Evolutionary conservation across 2,113 vertebrate species (phyloP).

Genomic region (Thalassoma bifasciatum): DNA sequence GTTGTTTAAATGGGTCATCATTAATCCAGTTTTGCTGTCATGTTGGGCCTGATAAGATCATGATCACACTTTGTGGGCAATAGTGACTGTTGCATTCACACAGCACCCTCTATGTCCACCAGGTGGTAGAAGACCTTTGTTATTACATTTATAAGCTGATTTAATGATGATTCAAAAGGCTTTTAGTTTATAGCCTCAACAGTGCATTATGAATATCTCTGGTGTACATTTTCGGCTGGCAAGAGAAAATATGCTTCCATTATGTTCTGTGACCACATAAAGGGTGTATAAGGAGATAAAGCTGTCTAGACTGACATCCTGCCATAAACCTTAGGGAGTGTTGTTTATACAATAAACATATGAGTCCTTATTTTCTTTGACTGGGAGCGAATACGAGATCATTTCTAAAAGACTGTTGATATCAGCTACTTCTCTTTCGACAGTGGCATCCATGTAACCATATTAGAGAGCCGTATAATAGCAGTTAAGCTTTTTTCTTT

Average conservation of each 20-base stretch:
- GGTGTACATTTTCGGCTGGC: constrained; percentile 13
- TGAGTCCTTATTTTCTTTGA: constrained; percentile 13
- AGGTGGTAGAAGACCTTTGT: constrained; percentile 32
- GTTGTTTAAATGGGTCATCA: background rate
- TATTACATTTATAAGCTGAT: constrained; percentile 15
- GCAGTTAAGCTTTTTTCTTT: background rate
- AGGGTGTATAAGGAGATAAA: constrained; percentile 37
- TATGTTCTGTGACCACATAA: constrained; percentile 10
- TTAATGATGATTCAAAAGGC: constrained; percentile 27
- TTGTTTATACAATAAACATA: constrained; percentile 14
- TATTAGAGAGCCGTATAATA: background rate
- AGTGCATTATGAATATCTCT: constrained; percentile 12
- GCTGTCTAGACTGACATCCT: constrained; percentile 9
- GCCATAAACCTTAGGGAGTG: constrained; percentile 29
- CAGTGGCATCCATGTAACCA: too few relatives aligned
- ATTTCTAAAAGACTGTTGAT: background rate
- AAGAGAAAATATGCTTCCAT: constrained; percentile 14
- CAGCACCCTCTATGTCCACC: background rate
- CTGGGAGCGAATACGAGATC: background rate
- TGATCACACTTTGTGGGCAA: background rate
- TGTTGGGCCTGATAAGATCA: background rate
- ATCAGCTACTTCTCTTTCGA: background rate
- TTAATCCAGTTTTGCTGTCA: too few relatives aligned
- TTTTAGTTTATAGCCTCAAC: constrained; percentile 26
- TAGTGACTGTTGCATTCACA: constrained; percentile 25